phyloP scores from a whole-genome alignment of 2,797 vertebrate species.

The Cottoperca gobio region DNA sequence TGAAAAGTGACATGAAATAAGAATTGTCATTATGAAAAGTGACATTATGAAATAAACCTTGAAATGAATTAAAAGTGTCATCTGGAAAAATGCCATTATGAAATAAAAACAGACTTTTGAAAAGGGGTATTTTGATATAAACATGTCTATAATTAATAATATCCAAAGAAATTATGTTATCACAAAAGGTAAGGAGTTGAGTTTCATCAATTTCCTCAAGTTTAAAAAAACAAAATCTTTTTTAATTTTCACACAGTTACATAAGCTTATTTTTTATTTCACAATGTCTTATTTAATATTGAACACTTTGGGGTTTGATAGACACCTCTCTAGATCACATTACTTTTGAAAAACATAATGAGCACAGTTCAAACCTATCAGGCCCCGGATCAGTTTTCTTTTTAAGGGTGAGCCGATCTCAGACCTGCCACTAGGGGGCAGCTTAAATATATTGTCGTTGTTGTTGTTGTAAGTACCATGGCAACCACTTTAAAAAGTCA shows the following conservation, averaged over 20 bases:
- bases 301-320: conserved; percentile 39
- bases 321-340: conserved; percentile 20
- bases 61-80: neutral
- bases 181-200: neutral
- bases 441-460: conserved; percentile 47
- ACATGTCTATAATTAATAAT: neutral
- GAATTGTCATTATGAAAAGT: neutral
- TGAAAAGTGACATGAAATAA: neutral
- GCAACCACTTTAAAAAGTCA: conserved; percentile 53
- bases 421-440: conserved; percentile 71
- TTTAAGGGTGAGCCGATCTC: conserved; percentile 52
- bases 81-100: neutral
- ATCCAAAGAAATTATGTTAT: neutral
- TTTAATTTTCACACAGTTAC: conserved; percentile 6
- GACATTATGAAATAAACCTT: neutral
- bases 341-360: conserved; percentile 32
- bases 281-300: conserved; percentile 16
- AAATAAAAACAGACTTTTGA: neutral
- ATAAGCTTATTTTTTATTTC: neutral
- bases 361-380: conserved; percentile 36
- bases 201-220: neutral
- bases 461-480: conserved; percentile 35
- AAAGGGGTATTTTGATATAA: neutral
- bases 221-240: too few relatives aligned
- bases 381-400: conserved; percentile 60